These are phyloP conservation scores for Sylvilagus floridanus DNA, from an alignment of 2,797 vertebrate species.

Conservation along the genomic window DNA sequence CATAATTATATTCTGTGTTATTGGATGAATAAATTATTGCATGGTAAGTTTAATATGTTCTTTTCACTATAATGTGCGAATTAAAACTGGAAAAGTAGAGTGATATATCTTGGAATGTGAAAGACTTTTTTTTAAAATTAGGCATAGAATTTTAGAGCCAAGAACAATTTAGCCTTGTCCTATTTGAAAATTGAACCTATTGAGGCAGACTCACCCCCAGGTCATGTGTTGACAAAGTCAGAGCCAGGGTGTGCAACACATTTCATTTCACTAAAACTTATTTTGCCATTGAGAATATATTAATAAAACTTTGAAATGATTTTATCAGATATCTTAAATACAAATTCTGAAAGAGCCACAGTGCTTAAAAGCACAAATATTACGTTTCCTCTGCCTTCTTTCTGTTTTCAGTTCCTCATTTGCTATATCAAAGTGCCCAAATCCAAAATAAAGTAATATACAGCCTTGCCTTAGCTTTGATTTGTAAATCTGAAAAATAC, in stretches of 20 bases:
- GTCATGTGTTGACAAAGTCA: neutral
- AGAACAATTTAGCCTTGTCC: neutral
- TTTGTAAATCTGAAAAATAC: conserved; percentile 54
- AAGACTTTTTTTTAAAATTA: conserved; percentile 6
- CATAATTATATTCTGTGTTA: conserved; percentile 51
- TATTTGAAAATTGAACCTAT: neutral
- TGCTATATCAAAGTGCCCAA: conserved; percentile 12
- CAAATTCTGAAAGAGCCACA: conserved; percentile 5
- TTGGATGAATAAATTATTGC: conserved; percentile 50
- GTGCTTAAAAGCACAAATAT: neutral
- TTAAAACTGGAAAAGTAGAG: conserved; percentile 50
- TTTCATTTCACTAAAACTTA: conserved; percentile 37
- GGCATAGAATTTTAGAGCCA: conserved; percentile 37
- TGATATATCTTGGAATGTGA: conserved; percentile 27
- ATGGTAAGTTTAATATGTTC: conserved; percentile 11
- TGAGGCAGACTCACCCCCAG: neutral
- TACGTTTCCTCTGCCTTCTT: neutral
- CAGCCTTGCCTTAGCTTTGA: conserved; percentile 8
- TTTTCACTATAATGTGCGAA: conserved; percentile 56
- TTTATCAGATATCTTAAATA: conserved; percentile 27
- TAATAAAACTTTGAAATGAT: neutral
- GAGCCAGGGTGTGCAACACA: neutral
- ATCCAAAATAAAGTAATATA: conserved; percentile 7
- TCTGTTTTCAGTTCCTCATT: neutral
- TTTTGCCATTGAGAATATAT: neutral